These are phyloP conservation scores for Chionoecetes opilio DNA, from an alignment of 1,140 invertebrate genomes.

Conservation along the genomic window DNA sequence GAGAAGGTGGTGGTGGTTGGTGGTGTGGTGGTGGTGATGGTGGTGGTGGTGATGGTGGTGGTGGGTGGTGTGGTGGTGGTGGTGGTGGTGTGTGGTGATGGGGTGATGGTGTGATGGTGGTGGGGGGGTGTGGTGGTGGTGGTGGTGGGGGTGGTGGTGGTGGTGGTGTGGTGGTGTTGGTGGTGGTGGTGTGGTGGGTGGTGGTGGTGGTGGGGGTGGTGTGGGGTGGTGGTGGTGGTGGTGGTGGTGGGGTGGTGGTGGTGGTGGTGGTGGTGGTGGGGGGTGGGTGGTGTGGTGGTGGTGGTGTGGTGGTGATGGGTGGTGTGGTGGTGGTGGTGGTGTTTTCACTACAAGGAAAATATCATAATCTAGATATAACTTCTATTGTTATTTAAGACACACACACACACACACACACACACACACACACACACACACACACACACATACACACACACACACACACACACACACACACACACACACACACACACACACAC, in stretches of 20 bases:
- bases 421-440: background rate
- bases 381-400: background rate
- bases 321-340: background rate
- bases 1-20: background rate
- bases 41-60: background rate
- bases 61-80: too few relatives aligned
- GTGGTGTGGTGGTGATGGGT: too few relatives aligned
- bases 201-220: background rate
- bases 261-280: background rate
- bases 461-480: slow-evolving; percentile 10
- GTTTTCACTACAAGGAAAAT: background rate
- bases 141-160: background rate
- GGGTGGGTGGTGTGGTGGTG: too few relatives aligned
- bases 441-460: slow-evolving; percentile 12
- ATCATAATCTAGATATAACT: background rate
- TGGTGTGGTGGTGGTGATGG: background rate
- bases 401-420: background rate
- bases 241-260: background rate
- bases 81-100: too few relatives aligned
- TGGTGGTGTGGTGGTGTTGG: background rate
- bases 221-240: background rate
- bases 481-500: slow-evolving; percentile 2
- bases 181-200: too few relatives aligned
- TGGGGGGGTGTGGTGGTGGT: too few relatives aligned
- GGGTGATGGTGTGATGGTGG: too few relatives aligned